Evolutionary conservation across 2,113 vertebrate genomes (phyloP).

Genomic region (Lophochroa leadbeateri): DNA sequence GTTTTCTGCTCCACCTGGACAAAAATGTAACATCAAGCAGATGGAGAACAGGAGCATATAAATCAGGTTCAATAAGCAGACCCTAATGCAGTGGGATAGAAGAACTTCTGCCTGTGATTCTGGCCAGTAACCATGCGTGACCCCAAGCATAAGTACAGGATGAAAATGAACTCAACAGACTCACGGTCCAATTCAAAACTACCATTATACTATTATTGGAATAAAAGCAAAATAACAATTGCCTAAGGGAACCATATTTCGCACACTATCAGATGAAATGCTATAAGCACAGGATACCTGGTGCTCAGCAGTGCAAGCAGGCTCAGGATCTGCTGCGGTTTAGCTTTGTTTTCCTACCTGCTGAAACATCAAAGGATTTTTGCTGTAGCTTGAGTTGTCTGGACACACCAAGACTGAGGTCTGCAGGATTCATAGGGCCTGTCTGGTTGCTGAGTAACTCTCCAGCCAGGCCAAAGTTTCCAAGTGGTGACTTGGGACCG

Average conservation of each 20-base stretch:
- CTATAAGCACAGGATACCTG: neutral
- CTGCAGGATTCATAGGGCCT: neutral
- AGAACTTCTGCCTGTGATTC: neutral
- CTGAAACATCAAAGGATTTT: neutral
- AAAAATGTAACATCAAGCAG: neutral
- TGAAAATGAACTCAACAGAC: neutral
- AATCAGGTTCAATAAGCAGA: neutral
- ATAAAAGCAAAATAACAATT: neutral
- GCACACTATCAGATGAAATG: rapidly evolving
- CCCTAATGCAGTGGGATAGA: neutral
- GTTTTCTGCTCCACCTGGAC: neutral
- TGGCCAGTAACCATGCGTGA: neutral
- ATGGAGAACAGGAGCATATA: conserved; percentile 6
- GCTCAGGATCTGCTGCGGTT: neutral
- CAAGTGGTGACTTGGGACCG: neutral
- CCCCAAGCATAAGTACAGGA: neutral
- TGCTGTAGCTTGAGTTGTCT: neutral
- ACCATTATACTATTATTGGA: neutral
- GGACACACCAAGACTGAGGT: neutral
- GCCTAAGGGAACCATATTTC: neutral
- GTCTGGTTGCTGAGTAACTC: neutral
- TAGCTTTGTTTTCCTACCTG: neutral
- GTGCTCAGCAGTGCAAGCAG: neutral
- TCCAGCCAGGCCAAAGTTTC: neutral
- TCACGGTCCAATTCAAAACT: neutral